Evolutionary conservation across 2,113 vertebrate species (phyloP), one percentile per base, ranked within the genome.

Genomic region (Heterochromis multidens): DNA sequence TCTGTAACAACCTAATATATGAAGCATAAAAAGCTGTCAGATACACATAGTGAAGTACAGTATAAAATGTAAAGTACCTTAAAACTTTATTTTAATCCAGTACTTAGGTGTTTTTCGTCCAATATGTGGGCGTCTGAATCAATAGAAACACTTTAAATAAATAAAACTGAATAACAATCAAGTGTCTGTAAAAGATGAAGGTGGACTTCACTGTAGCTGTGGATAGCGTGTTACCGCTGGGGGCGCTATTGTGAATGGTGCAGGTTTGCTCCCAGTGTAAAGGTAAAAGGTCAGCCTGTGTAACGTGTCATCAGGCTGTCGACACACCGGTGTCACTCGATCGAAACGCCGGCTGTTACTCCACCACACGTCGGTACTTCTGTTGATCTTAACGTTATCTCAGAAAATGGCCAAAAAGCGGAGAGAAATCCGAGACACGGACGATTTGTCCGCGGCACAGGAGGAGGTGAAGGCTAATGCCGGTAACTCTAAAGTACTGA

Each of bases 391-490:
- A 11, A 19, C 5, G 2, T 57, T 21, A 35, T 65, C n/a, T 3
- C 2, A 8, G 27, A 81, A 89, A 79, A 96, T 96, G 96, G 92
- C 93, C 21, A 96, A 94, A 81, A 96, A 96, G 84, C 94, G 96
- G 80, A 94, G 91, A 90, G 95, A 95, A 49, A 88, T 56, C 62
- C 90, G 87, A 29, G 95, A 96, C 27, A 80, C 52, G 2, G 95
- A 95, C n/a, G 79, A 25, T 5, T 46, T 88, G 81, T 81, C 90
- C 3, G 49, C 87, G 29, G 29, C 35, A 1, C 86, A 92, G 12
- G 92, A 93, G 21, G 94, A 95, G 25, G 43, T 81, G 79, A 93
- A 91, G 77, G 70, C 78, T 37, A 84, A 80, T n/a, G 83, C 40
- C 6, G 52, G 33, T 21, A 89, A 95, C 43, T 65, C 85, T 3